Evolutionary conservation across 1,140 invertebrate genomes (phyloP), one percentile per base, ranked within the genome.

Genomic region (Drosophila malerkotliana): DNA sequence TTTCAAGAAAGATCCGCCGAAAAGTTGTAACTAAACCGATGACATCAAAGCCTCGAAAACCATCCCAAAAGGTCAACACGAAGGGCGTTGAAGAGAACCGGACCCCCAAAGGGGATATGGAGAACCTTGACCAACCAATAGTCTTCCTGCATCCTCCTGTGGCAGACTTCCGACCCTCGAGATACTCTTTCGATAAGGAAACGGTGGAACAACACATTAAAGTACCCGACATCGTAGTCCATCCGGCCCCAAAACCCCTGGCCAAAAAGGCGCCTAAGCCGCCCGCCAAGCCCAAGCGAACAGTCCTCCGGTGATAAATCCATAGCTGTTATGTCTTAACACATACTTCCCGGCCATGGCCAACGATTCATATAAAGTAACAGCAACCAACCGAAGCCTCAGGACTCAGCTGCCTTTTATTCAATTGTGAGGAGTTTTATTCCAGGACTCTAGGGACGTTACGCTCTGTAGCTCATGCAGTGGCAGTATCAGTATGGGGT

Each of bases 81-180:
- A 12, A 18, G 4, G 37, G 24, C 8, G 10, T 24, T n/a, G 5
- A 32, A 12, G 71, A 73, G 10, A 39, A 55, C n/a, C 28, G 26
- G 1, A 37, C 58, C 45, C 55, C 39, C 3, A 74, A 66, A 66
- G 34, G 2, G 1, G 14, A 44, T 7, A 4, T 47, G 4, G n/a
- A 39, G 18, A 24, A 48, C 1, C 28, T 48, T n/a, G 61, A 68
- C 18, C 6, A 44, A 2, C 52, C 78, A 0, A 47, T 88, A 1
- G 67, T 88, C 1, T 55, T 87, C 3, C 41, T 88, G 14, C 69
- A 79, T 57, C 74, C 82, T 0, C 78, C 82, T 5, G 39, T 15
- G 3, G 9, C 52, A 2, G 55, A 15, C 24, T 88, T 87, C 32
- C 61, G 66, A 3, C 34, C 69, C 3, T 87, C 82, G 1, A 85